Base-by-base conservation (phyloP, 2,888 invertebrate genomes). In the Drosophila mimica region DNA sequence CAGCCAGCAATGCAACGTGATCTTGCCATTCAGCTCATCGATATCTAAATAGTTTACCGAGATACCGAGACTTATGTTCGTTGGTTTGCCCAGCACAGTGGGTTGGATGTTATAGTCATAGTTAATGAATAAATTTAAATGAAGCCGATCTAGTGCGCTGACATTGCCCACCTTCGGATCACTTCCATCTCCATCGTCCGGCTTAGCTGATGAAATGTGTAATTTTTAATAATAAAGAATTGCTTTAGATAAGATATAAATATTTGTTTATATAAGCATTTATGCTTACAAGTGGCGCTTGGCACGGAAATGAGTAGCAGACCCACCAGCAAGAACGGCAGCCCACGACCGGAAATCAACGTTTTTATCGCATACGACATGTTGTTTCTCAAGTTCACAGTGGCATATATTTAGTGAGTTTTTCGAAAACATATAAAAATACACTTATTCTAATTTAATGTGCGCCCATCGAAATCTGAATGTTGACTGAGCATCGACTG, bases 1-100 rank as follows among this genome's bases (percentile, higher is more conserved):
- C 8, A 96, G 83, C 95, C 95, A 95, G 6, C 94, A 94, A 83
- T 95, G 94, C 2, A 95, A 91, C 0, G 94, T 94, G 82, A 96
- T 93, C 61, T 95, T 94, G 11, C 95, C 95, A 83, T 94, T 94
- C 25, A 93, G 89, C 89, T 96, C 96, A 88, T 95, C 94, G 90
- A 97, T 91, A 80, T 95, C 94, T 38, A 96, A 94, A 89, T 96
- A 96, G 60, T 94, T 94, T 36, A 97, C 81, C 13, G 94, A 93
- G 40, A 97, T 90, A 34, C 94, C 94, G 52, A 96, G 65, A 13
- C 73, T 75, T 13, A 92, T 76, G 38, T 86, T 83, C 3, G 92
- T 91, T 8, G 88, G 84, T 59, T 89, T 80, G 28, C 88, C 89
- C 46, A 88, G 82, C 20, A 91, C 78, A 6, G 83, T 77, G 25